phyloP scores from a whole-genome alignment of 2,113 vertebrate species.

The Cavia porcellus region DNA sequence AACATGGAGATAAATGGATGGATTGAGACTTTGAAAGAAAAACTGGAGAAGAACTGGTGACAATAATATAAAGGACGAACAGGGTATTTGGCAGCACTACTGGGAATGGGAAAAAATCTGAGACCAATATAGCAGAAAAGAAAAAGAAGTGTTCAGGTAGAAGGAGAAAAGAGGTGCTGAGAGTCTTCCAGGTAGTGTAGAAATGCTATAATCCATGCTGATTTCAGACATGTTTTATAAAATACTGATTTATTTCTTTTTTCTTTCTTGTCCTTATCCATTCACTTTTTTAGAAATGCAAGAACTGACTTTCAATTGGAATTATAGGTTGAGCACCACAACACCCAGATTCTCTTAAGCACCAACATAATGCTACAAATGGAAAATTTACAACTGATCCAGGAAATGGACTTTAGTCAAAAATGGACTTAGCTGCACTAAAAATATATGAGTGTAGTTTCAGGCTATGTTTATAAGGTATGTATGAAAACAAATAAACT shows the following conservation, averaged over 20 bases:
- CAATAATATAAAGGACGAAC: not conserved
- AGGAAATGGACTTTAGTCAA: not conserved
- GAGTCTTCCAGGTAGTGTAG: not conserved
- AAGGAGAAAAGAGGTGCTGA: not conserved
- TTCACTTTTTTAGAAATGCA: not conserved
- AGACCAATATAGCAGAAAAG: not conserved
- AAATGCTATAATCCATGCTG: not conserved
- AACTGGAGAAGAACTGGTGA: not conserved
- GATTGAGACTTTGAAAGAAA: not conserved
- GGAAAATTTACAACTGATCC: not conserved
- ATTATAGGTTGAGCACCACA: not conserved
- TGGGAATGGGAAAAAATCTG: not conserved
- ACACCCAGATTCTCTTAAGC: not conserved
- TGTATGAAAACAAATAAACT: not conserved
- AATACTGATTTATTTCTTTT: not conserved
- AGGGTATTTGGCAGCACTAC: not conserved
- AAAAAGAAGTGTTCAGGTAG: not conserved
- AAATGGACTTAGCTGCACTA: not conserved
- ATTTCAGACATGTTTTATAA: slow-evolving; percentile 1
- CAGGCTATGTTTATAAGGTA: not conserved
- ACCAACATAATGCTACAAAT: not conserved
- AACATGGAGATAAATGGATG: not conserved
- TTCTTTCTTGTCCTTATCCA: not conserved
- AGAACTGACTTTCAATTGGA: not conserved
- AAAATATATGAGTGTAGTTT: not conserved